Evolutionary conservation across 1,140 invertebrate species (phyloP), one percentile per base, ranked within the genome.

Genomic region (Nasonia longicornis): DNA sequence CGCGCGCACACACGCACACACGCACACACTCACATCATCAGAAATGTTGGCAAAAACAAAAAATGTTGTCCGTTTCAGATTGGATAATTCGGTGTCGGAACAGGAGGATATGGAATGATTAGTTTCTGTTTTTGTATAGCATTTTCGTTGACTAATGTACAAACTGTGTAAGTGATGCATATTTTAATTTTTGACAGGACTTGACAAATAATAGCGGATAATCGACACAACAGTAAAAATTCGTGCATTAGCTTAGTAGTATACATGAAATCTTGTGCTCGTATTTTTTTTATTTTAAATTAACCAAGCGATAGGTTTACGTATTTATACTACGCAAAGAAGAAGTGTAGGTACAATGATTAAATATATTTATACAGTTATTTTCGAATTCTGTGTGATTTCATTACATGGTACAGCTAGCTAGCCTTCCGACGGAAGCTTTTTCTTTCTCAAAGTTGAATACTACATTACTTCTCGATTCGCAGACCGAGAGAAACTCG

Each of bases 41-140:
- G 26, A 12, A 71, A 38, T 22, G 22, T 79, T 79, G 26, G 22
- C 71, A 10, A 63, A 31, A 38, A 1, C 72, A 2, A 63, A 31
- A 38, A 1, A 20, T 71, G 64, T 42, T 16, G 14, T 16, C 11
- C 11, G 20, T 45, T 80, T 48, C 3, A 74, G 70, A 80, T 48
- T 22, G 3, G 12, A 48, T 66, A 66, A 35, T 26, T 58, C 52
- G 7, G 3, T n/a, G 3, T 0, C 7, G 31, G 38, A 42, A n/a
- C 3, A 64, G 64, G 70, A 74, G 64, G 58, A 74, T 12, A 80
- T 80, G 78, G 58, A 80, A 48, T 80, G 35, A 74, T 16, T 79
- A 64, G n/a, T 52, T 52, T 14, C 11, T 48, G 52, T 52, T 26
- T 78, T 78, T 71, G 52, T 31, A 35, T 35, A 2, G 20, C 16